These are phyloP conservation scores for Mirza zaza DNA, from an alignment of 2,113 vertebrate species.

Conservation along the genomic window DNA sequence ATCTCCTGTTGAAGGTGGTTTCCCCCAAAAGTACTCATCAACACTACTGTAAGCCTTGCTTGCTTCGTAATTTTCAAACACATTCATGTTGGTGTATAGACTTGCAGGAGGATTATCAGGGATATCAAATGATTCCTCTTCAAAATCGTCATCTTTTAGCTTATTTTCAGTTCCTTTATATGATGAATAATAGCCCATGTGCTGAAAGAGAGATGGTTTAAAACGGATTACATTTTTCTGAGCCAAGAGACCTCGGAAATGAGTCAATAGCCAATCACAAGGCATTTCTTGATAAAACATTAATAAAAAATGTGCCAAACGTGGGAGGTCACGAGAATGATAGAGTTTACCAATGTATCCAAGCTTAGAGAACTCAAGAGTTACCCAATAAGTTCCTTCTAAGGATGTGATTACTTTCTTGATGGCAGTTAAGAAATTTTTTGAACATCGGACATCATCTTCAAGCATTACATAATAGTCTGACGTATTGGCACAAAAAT, in stretches of 20 bases:
- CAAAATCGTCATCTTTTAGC: slow-evolving; percentile 98
- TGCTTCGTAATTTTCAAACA: slow-evolving; percentile 96
- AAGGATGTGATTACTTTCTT: slow-evolving; percentile 97
- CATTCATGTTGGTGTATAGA: slow-evolving; percentile 95
- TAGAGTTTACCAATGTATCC: slow-evolving; percentile 99
- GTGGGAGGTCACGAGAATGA: slow-evolving; percentile 90
- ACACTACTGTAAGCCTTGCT: slow-evolving; percentile 96
- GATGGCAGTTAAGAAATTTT: slow-evolving; percentile 96
- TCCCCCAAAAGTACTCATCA: slow-evolving; percentile 99
- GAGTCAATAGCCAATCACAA: slow-evolving; percentile 97
- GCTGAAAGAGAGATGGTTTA: slow-evolving; percentile 98
- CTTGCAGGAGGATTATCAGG: slow-evolving; percentile 97
- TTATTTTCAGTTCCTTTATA: slow-evolving; percentile 98
- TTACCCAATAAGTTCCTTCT: slow-evolving; percentile 98
- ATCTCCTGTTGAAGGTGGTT: slow-evolving; percentile 93
- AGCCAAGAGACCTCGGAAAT: slow-evolving; percentile 94
- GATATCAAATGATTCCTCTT: slow-evolving; percentile 96
- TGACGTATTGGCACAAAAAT: slow-evolving; percentile 99
- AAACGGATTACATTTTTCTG: slow-evolving; percentile 97
- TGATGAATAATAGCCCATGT: slow-evolving; percentile 99
- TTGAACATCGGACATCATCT: slow-evolving; percentile 96
- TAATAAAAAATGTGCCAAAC: slow-evolving; percentile 96
- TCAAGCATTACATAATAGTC: slow-evolving; percentile 99
- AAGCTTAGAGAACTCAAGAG: slow-evolving; percentile 97
- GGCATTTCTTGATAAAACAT: slow-evolving; percentile 99